Evolutionary conservation across 2,797 vertebrate genomes (phyloP), one percentile per base, ranked within the genome.

Genomic region (Sebastes miniatus): DNA sequence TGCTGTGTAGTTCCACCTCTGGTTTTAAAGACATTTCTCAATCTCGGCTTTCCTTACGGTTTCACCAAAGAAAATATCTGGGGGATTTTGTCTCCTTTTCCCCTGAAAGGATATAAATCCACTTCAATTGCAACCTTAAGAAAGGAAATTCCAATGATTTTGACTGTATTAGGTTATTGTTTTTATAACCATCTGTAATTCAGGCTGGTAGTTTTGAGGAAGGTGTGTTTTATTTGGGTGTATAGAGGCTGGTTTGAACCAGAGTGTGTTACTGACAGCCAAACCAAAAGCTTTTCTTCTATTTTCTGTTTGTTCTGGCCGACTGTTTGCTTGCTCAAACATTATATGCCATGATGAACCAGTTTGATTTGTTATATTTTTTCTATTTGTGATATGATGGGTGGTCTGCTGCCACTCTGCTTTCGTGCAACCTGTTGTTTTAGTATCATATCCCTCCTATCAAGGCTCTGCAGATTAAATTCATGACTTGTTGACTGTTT

Each of bases 301-400:
- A 5, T 69, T 66, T 34, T 34, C 54, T 24, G 13, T 73, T 52
- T 63, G 36, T 73, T 56, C 70, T 84, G 77, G 9, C 22, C 67
- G 56, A 70, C 32, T 77, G 27, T 6, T 50, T 27, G 2, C 47
- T 2, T n/a, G 1, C 39, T 12, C 3, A 10, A 39, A 72, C 36
- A 58, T 72, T 67, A 10, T 12, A 12, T 65, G 10, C 16, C 12
- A 39, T 10, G 3, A 66, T 47, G 43, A 47, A 47, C 25, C 59
- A 24, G 50, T 29, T 74, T 47, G 24, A 71, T 25, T 54, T 36
- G 18, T 61, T 56, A 12, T 22, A 9, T 50, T 54, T n/a, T 36
- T 59, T 56, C 11, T 27, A 9, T 52, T 56, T n/a, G 54, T 18
- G 11, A 54, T 59, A 47, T 39, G 16, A 39, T 34, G 8, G 54